Percentiles rank a stretch among this genome's conserved stretches.
phyloP scores from a whole-genome alignment of 35 echinoderm and acorn worm species.

The Hemicentrotus pulcherrimus region DNA sequence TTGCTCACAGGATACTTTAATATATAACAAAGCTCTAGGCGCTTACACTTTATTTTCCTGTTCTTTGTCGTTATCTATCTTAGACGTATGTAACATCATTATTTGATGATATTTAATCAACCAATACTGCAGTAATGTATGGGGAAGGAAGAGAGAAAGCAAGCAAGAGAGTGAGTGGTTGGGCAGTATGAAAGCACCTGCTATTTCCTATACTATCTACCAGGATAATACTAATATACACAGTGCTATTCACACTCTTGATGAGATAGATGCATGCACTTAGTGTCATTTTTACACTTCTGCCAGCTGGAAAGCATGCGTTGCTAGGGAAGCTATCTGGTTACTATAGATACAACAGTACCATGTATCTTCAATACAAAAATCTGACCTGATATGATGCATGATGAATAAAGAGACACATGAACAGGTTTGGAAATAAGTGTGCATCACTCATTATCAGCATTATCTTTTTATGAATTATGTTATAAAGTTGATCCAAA shows the following conservation, averaged over 20 bases:
- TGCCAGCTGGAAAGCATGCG: not conserved
- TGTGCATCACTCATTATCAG: no score
- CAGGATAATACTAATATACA: not conserved
- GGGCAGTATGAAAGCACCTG: not conserved
- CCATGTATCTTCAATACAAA: not conserved
- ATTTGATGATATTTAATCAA: not conserved
- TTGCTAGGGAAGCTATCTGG: conserved; percentile 16
- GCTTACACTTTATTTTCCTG: not conserved
- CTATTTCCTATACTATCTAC: not conserved
- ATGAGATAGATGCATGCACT: not conserved
- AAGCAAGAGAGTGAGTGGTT: not conserved
- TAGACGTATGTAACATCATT: not conserved
- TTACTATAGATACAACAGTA: not conserved
- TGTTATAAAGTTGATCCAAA: no score
- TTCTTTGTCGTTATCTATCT: not conserved
- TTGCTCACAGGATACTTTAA: not conserved
- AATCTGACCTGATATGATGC: not conserved
- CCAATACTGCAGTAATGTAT: not conserved
- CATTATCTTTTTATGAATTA: no score
- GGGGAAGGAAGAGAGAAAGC: not conserved
- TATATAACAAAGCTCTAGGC: not conserved
- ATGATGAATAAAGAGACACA: not conserved
- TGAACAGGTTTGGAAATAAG: no score
- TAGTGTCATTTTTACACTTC: not conserved
- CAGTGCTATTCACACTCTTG: not conserved